Conservation (phyloP, 1,140 invertebrate genomes). For the Brachionus calyciflorus region DNA sequence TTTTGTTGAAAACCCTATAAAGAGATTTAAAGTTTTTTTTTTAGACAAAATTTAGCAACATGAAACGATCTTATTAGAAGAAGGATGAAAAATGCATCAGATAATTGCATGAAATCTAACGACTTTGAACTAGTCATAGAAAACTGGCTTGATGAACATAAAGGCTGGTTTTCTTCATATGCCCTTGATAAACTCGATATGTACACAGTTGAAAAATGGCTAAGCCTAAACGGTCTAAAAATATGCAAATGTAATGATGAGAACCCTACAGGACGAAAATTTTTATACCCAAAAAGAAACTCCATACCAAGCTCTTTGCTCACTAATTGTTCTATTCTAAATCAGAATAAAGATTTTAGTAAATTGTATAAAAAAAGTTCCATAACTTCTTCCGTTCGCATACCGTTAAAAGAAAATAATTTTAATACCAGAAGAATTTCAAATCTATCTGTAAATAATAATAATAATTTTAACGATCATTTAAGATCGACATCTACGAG, state of each 20-base stretch:
- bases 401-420: conserved; percentile 4
- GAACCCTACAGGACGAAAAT: background rate
- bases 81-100: conserved; percentile 25
- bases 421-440: conserved; percentile 8
- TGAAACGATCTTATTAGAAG: background rate
- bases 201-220: conserved; percentile 58
- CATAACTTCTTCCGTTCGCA: background rate
- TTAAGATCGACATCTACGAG: conserved; percentile 2
- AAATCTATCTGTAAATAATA: background rate
- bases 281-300: background rate
- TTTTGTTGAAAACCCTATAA: too few species aligned
- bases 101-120: background rate
- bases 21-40: background rate
- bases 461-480: background rate
- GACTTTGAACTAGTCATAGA: conserved; percentile 51
- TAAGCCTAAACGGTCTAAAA: conserved; percentile 57
- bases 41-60: background rate
- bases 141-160: conserved; percentile 59
- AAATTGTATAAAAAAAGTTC: conserved; percentile 31
- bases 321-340: conserved; percentile 17
- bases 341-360: conserved; percentile 30
- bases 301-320: background rate
- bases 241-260: conserved; percentile 18
- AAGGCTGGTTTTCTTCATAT: conserved; percentile 56
- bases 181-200: conserved; percentile 59